Evolutionary conservation across 2,797 vertebrate species (phyloP).

Genomic region (Hydrophis major): DNA sequence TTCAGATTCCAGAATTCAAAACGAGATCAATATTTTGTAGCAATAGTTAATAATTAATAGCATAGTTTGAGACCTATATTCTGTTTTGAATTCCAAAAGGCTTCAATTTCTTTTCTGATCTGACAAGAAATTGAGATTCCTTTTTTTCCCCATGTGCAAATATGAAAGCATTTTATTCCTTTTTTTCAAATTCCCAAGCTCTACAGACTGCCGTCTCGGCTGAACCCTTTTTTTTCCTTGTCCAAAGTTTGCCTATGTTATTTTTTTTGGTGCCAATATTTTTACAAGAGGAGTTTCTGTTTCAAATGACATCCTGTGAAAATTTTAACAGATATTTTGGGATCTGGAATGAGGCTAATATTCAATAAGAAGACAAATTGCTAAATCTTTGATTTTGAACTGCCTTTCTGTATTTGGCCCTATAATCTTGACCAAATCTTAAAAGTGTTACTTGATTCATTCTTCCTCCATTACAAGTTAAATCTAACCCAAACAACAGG

Average conservation of each 20-base stretch:
- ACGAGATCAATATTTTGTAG: not conserved
- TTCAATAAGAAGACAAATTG: not conserved
- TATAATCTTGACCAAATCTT: not conserved
- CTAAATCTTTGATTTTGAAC: not conserved
- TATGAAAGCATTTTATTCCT: not conserved
- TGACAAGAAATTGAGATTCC: not conserved
- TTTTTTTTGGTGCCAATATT: not conserved
- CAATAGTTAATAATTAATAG: not conserved
- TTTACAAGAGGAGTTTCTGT: not conserved
- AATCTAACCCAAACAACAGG: not conserved
- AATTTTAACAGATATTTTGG: not conserved
- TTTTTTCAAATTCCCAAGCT: not conserved
- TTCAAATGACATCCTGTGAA: not conserved
- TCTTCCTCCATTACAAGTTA: not conserved
- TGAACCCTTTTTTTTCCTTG: not conserved
- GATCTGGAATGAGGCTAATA: not conserved
- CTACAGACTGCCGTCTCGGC: not conserved
- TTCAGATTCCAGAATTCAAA: not conserved
- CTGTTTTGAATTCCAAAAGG: not conserved
- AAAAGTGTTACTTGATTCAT: not conserved
- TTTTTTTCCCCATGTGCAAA: not conserved
- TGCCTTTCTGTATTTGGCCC: not conserved
- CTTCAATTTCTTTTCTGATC: not conserved
- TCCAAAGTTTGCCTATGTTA: not conserved
- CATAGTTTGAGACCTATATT: not conserved